A percentile compares a stretch with the other conserved stretches of the same genome.
Evolutionary conservation across 2,113 vertebrate genomes (phyloP).

Genomic region (Spea bombifrons): DNA sequence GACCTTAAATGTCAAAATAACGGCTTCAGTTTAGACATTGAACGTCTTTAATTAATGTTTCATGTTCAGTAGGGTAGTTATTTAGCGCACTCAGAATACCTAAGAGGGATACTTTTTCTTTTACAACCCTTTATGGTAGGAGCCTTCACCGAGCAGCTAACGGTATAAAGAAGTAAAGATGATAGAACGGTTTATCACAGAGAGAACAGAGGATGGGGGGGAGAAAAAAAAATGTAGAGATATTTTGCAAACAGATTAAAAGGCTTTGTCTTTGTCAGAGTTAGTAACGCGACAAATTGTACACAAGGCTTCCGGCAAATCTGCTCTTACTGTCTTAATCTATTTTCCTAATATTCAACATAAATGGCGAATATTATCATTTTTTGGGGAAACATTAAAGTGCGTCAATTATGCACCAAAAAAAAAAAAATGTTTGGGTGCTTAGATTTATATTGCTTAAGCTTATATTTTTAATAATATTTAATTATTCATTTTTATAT

Average conservation of each 20-base stretch:
- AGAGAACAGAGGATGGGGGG: constrained; percentile 50
- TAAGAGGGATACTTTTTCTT: constrained; percentile 67
- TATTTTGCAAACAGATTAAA: constrained; percentile 62
- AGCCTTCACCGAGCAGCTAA: constrained; percentile 74
- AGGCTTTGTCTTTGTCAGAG: constrained; percentile 53
- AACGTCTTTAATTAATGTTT: constrained; percentile 73
- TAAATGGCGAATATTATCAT: constrained; percentile 4
- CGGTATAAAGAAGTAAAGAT: constrained; percentile 66
- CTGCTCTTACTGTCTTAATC: not conserved
- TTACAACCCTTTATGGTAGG: constrained; percentile 70
- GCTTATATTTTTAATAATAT: constrained; percentile 6
- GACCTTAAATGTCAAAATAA: constrained; percentile 69
- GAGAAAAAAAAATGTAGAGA: constrained; percentile 51
- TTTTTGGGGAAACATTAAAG: constrained; percentile 25
- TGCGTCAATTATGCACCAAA: constrained; percentile 13
- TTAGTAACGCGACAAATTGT: constrained; percentile 49
- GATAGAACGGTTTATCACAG: constrained; percentile 62
- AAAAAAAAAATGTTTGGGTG: not conserved
- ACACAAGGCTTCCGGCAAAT: constrained; percentile 27
- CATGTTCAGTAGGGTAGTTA: constrained; percentile 67
- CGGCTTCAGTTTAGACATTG: constrained; percentile 64
- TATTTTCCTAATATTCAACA: constrained; percentile 25
- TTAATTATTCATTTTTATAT: constrained; percentile 12
- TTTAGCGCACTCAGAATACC: constrained; percentile 72
- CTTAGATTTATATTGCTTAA: not conserved